Base-by-base conservation (phyloP, 2,888 invertebrate species). In the Zootermopsis nevadensis region DNA sequence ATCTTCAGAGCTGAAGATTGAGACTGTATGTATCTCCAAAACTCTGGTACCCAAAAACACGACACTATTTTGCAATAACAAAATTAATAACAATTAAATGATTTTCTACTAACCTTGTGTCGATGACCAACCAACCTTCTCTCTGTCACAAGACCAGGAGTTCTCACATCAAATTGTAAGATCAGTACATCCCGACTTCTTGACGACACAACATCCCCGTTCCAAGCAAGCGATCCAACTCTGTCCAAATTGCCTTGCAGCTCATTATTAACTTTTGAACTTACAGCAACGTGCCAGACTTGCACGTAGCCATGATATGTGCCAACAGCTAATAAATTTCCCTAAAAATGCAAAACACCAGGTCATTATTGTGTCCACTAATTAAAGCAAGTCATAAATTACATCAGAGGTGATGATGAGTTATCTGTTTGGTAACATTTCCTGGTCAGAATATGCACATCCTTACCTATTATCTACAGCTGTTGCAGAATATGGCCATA, bases 301-400 rank as follows among this genome's bases (percentile, higher is more conserved):
- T 99, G 98, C 82, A 99, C 97, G 88, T 97, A 96, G 81, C 99
- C 99, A 88, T 97, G 95, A 91, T 99, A 97, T 22, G 99, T 99
- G 42, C 99, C 99, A 42, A 99, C 99, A 0, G 99, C 99, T 8
- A 99, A 97, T 74, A 96, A 91, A 89, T 98, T 97, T 22, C 99
- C 99, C 90, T 91, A 83, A 48, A 83, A 84, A 77, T 0, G 69
- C 30, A n/a, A n/a, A n/a, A n/a, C n/a, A n/a, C n/a, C n/a, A n/a
- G n/a, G n/a, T n/a, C n/a, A n/a, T n/a, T n/a, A n/a, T n/a, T n/a
- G n/a, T n/a, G n/a, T n/a, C n/a, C n/a, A n/a, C n/a, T n/a, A n/a
- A n/a, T n/a, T n/a, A n/a, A n/a, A 76, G 0, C n/a, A 15, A 48
- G 48, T 12, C 15, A 48, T 15, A 48, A 12, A 48, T 48, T 12